phyloP scores from a whole-genome alignment of 2,113 vertebrate genomes.

The human region DNA sequence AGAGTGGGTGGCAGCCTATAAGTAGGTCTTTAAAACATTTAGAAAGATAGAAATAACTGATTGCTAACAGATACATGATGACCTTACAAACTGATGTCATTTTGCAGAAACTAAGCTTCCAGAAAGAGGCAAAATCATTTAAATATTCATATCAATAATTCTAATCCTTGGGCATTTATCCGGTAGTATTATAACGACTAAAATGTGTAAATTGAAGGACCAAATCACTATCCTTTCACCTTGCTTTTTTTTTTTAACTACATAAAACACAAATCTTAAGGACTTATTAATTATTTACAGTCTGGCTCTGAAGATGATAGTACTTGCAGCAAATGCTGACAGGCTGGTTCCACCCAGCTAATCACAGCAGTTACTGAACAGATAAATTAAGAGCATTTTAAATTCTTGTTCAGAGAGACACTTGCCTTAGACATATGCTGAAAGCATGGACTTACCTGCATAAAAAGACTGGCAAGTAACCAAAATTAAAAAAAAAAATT shows the following conservation, averaged over 20 bases:
- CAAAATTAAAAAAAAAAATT: background rate
- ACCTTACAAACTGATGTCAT: background rate
- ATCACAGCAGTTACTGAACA: slow-evolving; percentile 25
- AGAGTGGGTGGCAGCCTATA: background rate
- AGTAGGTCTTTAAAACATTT: background rate
- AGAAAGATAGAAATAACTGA: background rate
- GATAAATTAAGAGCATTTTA: slow-evolving; percentile 65
- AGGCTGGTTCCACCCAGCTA: slow-evolving; percentile 43
- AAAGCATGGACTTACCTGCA: slow-evolving; percentile 61
- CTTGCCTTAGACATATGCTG: slow-evolving; percentile 1
- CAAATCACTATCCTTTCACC: background rate
- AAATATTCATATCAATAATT: slow-evolving; percentile 24
- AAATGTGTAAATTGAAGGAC: background rate
- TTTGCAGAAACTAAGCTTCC: slow-evolving; percentile 2
- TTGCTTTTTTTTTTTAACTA: background rate
- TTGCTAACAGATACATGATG: slow-evolving; percentile 7
- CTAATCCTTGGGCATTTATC: background rate
- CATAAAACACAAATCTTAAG: background rate
- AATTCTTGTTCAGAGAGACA: slow-evolving; percentile 57
- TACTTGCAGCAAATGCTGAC: slow-evolving; percentile 65
- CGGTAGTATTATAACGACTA: background rate
- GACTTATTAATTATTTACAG: slow-evolving; percentile 29
- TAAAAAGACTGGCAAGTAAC: slow-evolving; percentile 53
- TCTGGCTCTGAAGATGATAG: slow-evolving; percentile 34
- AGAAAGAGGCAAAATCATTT: slow-evolving; percentile 11